Percentiles rank a stretch among this genome's conserved stretches.
Conservation (phyloP, 2,888 invertebrate species). For the Trachelus tabidus region DNA sequence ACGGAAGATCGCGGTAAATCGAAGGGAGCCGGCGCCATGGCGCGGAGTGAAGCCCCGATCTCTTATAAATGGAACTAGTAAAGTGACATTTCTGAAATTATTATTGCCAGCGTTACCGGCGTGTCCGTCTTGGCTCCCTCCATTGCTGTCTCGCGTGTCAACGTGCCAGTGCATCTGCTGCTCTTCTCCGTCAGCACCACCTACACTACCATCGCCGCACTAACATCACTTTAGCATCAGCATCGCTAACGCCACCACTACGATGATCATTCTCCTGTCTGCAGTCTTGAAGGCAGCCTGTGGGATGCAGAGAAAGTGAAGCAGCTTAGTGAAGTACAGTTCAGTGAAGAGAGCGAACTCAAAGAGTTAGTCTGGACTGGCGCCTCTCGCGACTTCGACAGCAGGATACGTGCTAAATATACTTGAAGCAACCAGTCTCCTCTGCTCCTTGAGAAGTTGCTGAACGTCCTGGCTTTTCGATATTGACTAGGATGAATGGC, state of each 20-base stretch:
- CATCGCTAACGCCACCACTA: neutral
- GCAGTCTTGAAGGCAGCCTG: constrained; percentile 11
- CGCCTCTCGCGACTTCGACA: constrained; percentile 11
- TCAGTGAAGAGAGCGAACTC: constrained; percentile 13
- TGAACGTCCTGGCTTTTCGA: neutral
- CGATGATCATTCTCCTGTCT: constrained; percentile 17
- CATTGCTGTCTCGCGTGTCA: constrained; percentile 2
- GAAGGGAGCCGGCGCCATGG: constrained; percentile 14
- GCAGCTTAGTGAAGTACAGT: constrained; percentile 2
- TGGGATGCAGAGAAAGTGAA: constrained; percentile 26
- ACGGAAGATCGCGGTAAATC: neutral
- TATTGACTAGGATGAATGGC: neutral
- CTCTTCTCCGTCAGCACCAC: constrained; percentile 18
- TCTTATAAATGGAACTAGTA: constrained; percentile 47
- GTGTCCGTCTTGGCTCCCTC: constrained; percentile 5
- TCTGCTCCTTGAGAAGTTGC: neutral
- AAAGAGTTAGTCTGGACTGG: constrained; percentile 9
- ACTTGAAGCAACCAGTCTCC: neutral
- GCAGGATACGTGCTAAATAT: neutral
- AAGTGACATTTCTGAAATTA: constrained; percentile 44
- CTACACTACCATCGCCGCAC: constrained; percentile 7
- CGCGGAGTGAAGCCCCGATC: constrained; percentile 35
- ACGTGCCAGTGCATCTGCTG: constrained; percentile 5
- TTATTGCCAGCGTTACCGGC: constrained; percentile 41
- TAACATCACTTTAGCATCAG: neutral